Conservation (phyloP, 2,113 vertebrate genomes). For the Callaeas wilsoni region DNA sequence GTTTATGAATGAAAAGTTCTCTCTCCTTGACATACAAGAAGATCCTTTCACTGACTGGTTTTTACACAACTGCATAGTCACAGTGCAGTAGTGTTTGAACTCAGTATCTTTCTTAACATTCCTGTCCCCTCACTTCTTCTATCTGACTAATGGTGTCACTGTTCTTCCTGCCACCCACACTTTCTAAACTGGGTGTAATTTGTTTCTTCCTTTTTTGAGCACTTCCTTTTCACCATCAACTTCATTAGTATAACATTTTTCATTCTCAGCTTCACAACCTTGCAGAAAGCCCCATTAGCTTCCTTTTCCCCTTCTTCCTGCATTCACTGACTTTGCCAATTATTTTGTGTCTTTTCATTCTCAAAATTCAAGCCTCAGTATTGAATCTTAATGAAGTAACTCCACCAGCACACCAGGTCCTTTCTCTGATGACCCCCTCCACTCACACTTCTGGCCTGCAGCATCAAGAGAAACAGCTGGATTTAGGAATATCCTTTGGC, state of each 20-base stretch:
- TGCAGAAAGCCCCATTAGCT: not conserved
- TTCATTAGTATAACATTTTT: not conserved
- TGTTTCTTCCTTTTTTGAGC: not conserved
- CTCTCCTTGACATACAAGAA: not conserved
- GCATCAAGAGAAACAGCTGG: not conserved
- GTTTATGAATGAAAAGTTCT: not conserved
- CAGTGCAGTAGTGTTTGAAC: not conserved
- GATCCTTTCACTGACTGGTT: not conserved
- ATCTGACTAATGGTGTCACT: not conserved
- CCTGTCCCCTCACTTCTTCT: not conserved
- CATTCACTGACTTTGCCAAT: not conserved
- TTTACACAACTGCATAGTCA: not conserved
- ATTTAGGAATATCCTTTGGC: not conserved
- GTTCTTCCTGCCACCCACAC: conserved; percentile 22
- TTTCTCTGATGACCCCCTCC: not conserved
- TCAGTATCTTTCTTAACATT: not conserved
- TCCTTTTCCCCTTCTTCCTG: not conserved
- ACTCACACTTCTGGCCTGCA: not conserved
- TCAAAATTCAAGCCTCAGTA: not conserved
- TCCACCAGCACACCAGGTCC: not conserved
- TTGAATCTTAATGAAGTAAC: not conserved
- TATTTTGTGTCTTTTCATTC: not conserved
- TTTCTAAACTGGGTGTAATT: not conserved
- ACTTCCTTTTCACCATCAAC: not conserved
- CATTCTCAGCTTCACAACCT: not conserved